Evolutionary conservation across 2,797 vertebrate species (phyloP), one percentile per base, ranked within the genome.

Genomic region (Coregonus sp.): DNA sequence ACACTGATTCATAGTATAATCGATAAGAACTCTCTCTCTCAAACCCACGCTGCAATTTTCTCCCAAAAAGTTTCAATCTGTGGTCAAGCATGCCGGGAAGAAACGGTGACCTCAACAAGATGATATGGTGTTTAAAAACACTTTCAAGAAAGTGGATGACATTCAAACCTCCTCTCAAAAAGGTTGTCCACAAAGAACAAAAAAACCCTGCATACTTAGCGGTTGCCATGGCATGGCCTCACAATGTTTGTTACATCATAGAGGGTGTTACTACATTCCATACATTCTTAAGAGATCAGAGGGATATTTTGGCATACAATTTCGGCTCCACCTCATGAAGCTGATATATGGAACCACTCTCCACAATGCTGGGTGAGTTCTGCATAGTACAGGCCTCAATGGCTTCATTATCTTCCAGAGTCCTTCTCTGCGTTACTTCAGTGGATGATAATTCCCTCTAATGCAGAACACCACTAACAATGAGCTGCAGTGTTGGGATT

Each of bases 231-330:
- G n/a, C 66, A 54, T 4, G 12, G 67, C 52, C 50, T 11, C 67
- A 40, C 75, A 50, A 35, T 47, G 20, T 73, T 29, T 66, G 67
- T 72, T 78, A 81, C 75, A 76, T 78, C 73, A 56, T 56, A 65
- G 70, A 47, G 40, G 40, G 9, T 11, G 40, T 47, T 47, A 47
- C 40, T 47, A 47, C 40, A 47, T 47, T 47, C 40, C 40, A 47
- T 15, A 84, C 82, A 85, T 88, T 89, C 83, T 78, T 56, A 54
- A 20, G 63, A 77, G 78, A 87, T 84, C 84, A 75, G 70, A 75
- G 72, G 50, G 33, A 52, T 31, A 37, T 33, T 59, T 15, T 73
- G 74, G 37, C 73, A 50, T 74, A 67, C 0, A 15, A 6, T 20
- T n/a, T n/a, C n/a, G 72, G 66, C 37, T 6, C 61, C 18, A 82